Conservation (phyloP, 2,888 invertebrate genomes). For the Erpobdella octoculata region DNA sequence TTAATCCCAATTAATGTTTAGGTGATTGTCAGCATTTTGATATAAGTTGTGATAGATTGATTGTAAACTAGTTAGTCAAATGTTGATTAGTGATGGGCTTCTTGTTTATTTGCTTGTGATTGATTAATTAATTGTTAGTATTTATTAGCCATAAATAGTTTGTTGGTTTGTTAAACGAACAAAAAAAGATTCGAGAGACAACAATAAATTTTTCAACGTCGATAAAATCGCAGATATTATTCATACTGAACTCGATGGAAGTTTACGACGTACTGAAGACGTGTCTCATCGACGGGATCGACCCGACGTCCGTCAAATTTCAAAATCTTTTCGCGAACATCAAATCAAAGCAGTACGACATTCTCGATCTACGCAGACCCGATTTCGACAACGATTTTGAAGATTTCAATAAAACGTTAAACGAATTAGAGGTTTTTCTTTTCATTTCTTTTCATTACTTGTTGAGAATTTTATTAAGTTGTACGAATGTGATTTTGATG, state of each 20-base stretch:
- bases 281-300: constrained; percentile 72
- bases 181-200: no score
- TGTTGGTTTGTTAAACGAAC: no score
- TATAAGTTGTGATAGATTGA: no score
- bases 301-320: constrained; percentile 64
- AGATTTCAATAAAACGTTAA: constrained; percentile 63
- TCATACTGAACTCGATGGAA: constrained; percentile 65
- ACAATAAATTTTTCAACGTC: no score
- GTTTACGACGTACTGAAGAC: constrained; percentile 67
- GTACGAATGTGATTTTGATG: no score
- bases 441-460: no score
- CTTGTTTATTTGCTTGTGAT: background rate
- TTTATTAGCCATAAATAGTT: background rate
- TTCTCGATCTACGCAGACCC: constrained; percentile 67
- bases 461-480: no score
- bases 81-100: background rate
- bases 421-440: constrained; percentile 61
- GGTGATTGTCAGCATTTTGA: background rate
- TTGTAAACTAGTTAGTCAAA: background rate
- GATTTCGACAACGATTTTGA: constrained; percentile 72
- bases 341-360: constrained; percentile 67
- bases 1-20: no score
- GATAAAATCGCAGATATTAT: constrained; percentile 55
- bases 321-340: constrained; percentile 63
- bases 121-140: no score